Evolutionary conservation across 2,888 invertebrate genomes (phyloP), one percentile per base, ranked within the genome.

Genomic region (Prionchulus punctatus): DNA sequence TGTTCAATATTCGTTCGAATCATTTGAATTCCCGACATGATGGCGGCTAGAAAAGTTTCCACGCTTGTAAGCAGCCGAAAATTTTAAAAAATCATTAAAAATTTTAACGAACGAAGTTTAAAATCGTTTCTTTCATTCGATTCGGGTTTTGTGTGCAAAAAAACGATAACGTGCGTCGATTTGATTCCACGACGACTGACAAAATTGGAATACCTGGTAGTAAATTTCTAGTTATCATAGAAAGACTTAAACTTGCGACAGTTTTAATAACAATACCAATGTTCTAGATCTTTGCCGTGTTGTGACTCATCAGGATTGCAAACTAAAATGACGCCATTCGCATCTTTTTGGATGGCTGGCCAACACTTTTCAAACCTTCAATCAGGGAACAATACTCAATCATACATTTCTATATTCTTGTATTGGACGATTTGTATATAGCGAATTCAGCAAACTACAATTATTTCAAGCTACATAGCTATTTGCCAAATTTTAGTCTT

Each of bases 331-430:
- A 83, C 79, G 4, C 84, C 85, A 60, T 81, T 77, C 1, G 80
- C 76, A 60, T 81, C 81, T 60, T 79, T 73, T 48, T 82, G 78
- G 59, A 85, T 77, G 1, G 82, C 82, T 30, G 85, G 82, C 85
- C 85, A 86, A 66, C 84, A 84, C 7, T 78, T 76, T 68, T 83
- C 81, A 72, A 79, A 84, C 66, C 84, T 85, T 64, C n/a, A n/a
- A n/a, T n/a, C n/a, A n/a, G n/a, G n/a, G n/a, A n/a, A n/a, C n/a
- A n/a, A n/a, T 52, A 30, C n/a, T n/a, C n/a, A n/a, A n/a, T n/a
- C n/a, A n/a, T n/a, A 43, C 7, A 4, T 15, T 30, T 28, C n/a
- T 7, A 25, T 25, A 30, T 51, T 18, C 51, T 30, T 30, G 4
- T 48, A 21, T 48, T n/a, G 15, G 18, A 18, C 21, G 49, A 27